Percentiles rank a stretch among this genome's conserved stretches.
Evolutionary conservation across 2,888 invertebrate species (phyloP).

Genomic region (Tetranychus truncatus): DNA sequence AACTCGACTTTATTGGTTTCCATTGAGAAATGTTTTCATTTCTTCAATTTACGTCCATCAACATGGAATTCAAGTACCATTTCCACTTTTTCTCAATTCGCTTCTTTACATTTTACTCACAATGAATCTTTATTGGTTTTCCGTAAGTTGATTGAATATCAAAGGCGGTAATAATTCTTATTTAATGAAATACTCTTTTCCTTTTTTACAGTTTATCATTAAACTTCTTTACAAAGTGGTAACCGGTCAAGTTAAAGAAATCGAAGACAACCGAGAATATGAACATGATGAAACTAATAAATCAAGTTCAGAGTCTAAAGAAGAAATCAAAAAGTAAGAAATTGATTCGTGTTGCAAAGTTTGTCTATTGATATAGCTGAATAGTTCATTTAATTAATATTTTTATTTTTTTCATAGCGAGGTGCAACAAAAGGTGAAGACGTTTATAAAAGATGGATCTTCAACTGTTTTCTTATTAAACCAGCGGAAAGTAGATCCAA

Average conservation of each 20-base stretch:
- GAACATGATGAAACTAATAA: conserved; percentile 23
- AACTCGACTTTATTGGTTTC: conserved; percentile 32
- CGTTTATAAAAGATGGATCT: background rate
- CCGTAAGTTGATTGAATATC: conserved; percentile 28
- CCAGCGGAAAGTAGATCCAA: background rate
- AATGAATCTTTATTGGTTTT: conserved; percentile 33
- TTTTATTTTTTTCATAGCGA: background rate
- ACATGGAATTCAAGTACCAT: conserved; percentile 27
- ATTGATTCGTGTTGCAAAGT: background rate
- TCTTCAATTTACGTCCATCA: conserved; percentile 27
- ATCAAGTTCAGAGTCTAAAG: background rate
- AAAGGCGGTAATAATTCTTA: background rate
- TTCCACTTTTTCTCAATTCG: conserved; percentile 20
- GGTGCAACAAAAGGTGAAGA: background rate
- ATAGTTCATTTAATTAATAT: background rate
- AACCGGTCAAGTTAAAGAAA: conserved; percentile 31
- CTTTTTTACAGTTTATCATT: conserved; percentile 30
- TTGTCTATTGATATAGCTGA: background rate
- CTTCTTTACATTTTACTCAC: conserved; percentile 30
- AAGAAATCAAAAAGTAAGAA: background rate
- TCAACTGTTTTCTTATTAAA: background rate
- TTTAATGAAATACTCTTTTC: background rate
- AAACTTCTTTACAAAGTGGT: conserved; percentile 31
- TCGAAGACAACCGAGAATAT: conserved; percentile 32
- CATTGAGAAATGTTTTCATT: conserved; percentile 31